Percentiles rank a stretch among this genome's conserved stretches.
Conservation (phyloP, 2,888 invertebrate genomes). For the Adelphocoris suturalis region DNA sequence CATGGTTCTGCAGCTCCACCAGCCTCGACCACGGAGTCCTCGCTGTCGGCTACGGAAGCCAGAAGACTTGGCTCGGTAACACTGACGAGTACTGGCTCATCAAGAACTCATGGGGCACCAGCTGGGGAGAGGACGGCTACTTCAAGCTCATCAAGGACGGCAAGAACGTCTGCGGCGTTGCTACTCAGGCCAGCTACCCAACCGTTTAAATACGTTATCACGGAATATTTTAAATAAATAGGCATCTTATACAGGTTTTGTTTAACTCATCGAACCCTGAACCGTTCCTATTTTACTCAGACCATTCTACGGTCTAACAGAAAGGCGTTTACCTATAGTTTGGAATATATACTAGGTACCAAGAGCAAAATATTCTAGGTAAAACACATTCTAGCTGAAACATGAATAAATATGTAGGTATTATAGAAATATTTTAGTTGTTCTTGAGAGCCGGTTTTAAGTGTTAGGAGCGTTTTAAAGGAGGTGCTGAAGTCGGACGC, state of each 20-base stretch:
- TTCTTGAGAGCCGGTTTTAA: too few relatives aligned
- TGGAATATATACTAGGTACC: not conserved
- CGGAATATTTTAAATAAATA: not conserved
- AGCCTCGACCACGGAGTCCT: slow-evolving; percentile 92
- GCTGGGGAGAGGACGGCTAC: slow-evolving; percentile 92
- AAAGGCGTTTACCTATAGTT: not conserved
- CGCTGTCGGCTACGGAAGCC: slow-evolving; percentile 89
- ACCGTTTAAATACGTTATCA: slow-evolving; percentile 83
- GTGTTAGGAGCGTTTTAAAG: too few relatives aligned
- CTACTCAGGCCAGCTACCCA: slow-evolving; percentile 90
- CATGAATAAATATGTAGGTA: too few relatives aligned
- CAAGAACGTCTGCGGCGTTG: slow-evolving; percentile 91
- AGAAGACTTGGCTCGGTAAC: slow-evolving; percentile 78
- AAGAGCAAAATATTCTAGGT: not conserved
- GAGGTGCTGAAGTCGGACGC: too few relatives aligned
- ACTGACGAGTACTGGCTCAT: slow-evolving; percentile 89
- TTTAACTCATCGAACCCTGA: not conserved
- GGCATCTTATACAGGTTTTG: too few relatives aligned
- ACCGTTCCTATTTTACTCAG: not conserved
- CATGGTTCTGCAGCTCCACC: slow-evolving; percentile 86
- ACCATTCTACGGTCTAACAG: not conserved
- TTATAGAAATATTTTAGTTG: too few relatives aligned
- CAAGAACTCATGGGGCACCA: slow-evolving; percentile 90
- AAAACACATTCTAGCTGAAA: too few relatives aligned
- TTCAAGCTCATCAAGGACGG: slow-evolving; percentile 92